A percentile compares a stretch with the other conserved stretches of the same genome.
These are phyloP conservation scores for Protophormia terraenovae DNA, from an alignment of 2,888 invertebrate species.

Conservation along the genomic window DNA sequence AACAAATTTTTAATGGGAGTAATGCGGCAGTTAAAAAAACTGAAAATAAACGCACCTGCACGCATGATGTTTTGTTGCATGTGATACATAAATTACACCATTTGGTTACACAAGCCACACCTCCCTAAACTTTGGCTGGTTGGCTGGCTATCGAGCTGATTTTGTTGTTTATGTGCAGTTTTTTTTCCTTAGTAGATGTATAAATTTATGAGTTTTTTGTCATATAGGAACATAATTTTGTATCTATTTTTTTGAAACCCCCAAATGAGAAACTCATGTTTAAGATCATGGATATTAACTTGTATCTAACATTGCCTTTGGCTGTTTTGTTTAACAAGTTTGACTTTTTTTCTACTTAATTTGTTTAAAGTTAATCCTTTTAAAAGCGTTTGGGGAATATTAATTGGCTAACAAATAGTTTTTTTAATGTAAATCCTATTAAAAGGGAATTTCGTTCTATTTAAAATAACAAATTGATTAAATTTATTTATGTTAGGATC, in stretches of 20 bases:
- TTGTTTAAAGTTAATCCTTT: slow-evolving; percentile 14
- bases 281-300: slow-evolving; percentile 52
- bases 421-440: too few relatives aligned
- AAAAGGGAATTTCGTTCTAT: too few relatives aligned
- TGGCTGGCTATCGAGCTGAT: background rate
- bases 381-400: background rate
- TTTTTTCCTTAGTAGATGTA: background rate
- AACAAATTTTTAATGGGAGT: slow-evolving; percentile 44
- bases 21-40: slow-evolving; percentile 58
- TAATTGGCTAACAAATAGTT: background rate
- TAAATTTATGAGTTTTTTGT: slow-evolving; percentile 60
- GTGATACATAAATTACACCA: slow-evolving; percentile 65
- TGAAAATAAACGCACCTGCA: slow-evolving; percentile 66
- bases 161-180: background rate
- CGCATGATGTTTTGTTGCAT: slow-evolving; percentile 56
- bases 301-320: background rate
- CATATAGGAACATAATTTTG: slow-evolving; percentile 55
- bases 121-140: slow-evolving; percentile 31
- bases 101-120: slow-evolving; percentile 67
- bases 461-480: too few relatives aligned
- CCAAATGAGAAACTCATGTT: slow-evolving; percentile 29
- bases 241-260: background rate
- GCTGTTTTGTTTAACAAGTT: slow-evolving; percentile 31
- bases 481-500: too few relatives aligned
- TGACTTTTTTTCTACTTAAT: background rate